These are phyloP conservation scores for Synergus itoensis DNA, from an alignment of 2,888 invertebrate species.

Conservation along the genomic window DNA sequence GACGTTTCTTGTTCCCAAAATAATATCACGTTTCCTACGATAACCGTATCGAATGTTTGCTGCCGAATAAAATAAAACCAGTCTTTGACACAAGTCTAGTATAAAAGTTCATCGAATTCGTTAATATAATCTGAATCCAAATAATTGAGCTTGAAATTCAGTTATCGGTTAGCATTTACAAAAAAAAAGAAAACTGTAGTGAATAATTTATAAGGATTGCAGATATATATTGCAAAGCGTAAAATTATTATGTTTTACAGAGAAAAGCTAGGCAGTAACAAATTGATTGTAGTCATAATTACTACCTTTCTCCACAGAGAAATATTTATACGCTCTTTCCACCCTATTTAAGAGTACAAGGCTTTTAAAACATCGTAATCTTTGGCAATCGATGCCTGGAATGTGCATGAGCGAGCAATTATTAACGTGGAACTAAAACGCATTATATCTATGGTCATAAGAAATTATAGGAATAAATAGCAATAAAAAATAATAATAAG, in stretches of 20 bases:
- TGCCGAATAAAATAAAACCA: conserved; percentile 5
- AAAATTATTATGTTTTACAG: background rate
- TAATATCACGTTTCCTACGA: conserved; percentile 4
- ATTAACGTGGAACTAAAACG: background rate
- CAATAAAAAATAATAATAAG: background rate
- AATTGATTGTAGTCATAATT: background rate
- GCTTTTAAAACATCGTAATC: background rate
- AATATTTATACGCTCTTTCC: background rate
- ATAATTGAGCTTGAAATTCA: background rate
- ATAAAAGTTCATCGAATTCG: background rate
- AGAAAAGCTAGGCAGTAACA: background rate
- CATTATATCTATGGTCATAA: background rate
- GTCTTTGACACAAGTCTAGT: background rate
- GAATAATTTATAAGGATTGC: background rate
- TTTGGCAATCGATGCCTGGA: background rate
- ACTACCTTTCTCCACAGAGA: background rate
- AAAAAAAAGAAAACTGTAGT: background rate
- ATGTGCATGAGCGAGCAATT: background rate
- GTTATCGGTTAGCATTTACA: background rate
- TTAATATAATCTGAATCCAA: background rate
- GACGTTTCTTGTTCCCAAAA: background rate
- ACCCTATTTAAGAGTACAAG: background rate
- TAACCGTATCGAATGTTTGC: conserved; percentile 21
- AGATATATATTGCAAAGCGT: background rate
- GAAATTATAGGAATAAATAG: background rate